Evolutionary conservation across 2,113 vertebrate genomes (phyloP).

Genomic region (Anoura caudifer): DNA sequence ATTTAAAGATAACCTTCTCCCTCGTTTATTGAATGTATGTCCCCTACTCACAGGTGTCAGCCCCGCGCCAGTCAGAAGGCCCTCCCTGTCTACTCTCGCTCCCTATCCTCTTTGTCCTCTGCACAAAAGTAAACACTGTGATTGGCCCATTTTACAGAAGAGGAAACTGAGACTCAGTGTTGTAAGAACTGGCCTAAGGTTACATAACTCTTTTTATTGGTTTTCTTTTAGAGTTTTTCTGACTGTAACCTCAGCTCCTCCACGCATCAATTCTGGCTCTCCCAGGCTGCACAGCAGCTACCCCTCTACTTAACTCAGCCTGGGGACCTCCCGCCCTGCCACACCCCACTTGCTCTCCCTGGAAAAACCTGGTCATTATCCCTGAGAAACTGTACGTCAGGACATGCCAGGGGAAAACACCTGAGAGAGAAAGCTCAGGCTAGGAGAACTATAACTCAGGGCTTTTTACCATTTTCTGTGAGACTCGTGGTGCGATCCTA

Average conservation of each 20-base stretch:
- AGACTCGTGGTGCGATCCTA: background rate
- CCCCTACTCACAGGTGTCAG: background rate
- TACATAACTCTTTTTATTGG: background rate
- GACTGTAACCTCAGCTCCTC: background rate
- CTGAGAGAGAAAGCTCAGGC: background rate
- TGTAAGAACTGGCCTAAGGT: background rate
- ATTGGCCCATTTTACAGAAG: background rate
- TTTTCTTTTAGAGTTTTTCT: background rate
- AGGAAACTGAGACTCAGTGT: background rate
- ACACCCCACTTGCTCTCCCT: background rate
- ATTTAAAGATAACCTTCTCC: background rate
- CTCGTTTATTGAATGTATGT: background rate
- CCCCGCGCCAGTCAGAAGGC: background rate
- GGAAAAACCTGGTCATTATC: background rate
- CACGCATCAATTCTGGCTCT: background rate
- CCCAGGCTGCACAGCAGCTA: background rate
- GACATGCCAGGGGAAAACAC: background rate
- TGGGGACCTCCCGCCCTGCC: background rate
- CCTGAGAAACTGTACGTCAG: background rate
- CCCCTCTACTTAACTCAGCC: background rate
- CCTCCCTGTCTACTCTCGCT: background rate
- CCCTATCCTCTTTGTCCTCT: background rate
- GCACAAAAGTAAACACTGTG: background rate
- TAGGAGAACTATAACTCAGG: background rate
- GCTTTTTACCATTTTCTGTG: background rate